Evolutionary conservation across 2,797 vertebrate genomes (phyloP).

Genomic region (Sebastes flavidus): DNA sequence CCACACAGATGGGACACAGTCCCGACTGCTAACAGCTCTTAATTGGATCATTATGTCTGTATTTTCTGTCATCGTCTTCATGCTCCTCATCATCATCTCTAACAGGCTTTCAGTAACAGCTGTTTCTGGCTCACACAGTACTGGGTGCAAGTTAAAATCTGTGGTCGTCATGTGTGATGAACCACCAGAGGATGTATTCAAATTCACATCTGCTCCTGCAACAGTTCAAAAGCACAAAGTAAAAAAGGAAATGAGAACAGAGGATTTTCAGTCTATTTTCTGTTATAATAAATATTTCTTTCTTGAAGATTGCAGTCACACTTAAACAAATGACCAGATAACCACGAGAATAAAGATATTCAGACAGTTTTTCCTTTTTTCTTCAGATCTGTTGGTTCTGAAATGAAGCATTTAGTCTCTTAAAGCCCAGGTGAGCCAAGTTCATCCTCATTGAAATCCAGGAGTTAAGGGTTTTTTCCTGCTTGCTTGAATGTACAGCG

Average conservation of each 20-base stretch:
- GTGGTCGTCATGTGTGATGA: background rate
- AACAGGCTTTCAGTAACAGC: background rate
- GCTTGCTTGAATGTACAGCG: background rate
- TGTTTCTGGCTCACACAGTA: background rate
- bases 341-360: background rate
- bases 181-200: background rate
- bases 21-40: constrained; percentile 6
- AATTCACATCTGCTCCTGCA: constrained; percentile 1
- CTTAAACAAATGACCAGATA: background rate
- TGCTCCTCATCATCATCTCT: constrained; percentile 4
- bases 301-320: background rate
- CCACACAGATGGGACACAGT: constrained; percentile 9
- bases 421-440: background rate
- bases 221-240: background rate
- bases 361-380: background rate
- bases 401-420: background rate
- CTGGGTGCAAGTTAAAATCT: background rate
- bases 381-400: background rate
- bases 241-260: background rate
- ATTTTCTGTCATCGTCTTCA: constrained; percentile 13
- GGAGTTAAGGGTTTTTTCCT: background rate
- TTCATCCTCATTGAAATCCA: background rate
- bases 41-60: constrained; percentile 43
- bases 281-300: background rate
- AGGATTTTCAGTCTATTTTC: background rate